Evolutionary conservation across 2,113 vertebrate genomes (phyloP).

Genomic region (Sminthopsis crassicaudata): DNA sequence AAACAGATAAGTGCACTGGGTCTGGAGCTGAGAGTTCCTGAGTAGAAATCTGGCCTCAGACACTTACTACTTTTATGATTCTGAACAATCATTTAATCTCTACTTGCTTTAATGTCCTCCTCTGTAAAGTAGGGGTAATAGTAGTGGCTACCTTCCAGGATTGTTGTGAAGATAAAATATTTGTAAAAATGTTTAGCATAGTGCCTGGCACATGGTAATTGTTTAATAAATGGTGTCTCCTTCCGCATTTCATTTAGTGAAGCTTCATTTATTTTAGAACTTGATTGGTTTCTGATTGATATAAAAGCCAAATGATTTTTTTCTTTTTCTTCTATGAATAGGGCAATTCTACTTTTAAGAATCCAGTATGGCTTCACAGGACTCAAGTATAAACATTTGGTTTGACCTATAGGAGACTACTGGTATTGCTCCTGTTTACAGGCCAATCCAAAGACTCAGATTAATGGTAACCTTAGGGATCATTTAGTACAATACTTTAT

Average conservation of each 20-base stretch:
- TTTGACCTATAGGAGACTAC: neutral
- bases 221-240: neutral
- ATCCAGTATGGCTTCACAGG: too few relatives aligned
- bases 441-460: neutral
- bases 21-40: neutral
- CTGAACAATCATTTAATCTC: neutral
- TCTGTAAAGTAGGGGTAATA: neutral
- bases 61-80: neutral
- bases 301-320: neutral
- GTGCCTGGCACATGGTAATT: neutral
- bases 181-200: neutral
- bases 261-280: neutral
- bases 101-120: neutral
- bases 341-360: too few relatives aligned
- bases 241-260: too few relatives aligned
- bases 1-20: neutral
- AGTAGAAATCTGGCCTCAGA: neutral
- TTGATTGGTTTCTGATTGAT: neutral
- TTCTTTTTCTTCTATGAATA: too few relatives aligned
- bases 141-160: neutral
- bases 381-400: too few relatives aligned
- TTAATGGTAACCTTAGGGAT: neutral
- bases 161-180: neutral
- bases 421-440: neutral
- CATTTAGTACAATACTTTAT: neutral